Evolutionary conservation across 2,113 vertebrate species (phyloP), one percentile per base, ranked within the genome.

Genomic region (Opisthocomus hoazin): DNA sequence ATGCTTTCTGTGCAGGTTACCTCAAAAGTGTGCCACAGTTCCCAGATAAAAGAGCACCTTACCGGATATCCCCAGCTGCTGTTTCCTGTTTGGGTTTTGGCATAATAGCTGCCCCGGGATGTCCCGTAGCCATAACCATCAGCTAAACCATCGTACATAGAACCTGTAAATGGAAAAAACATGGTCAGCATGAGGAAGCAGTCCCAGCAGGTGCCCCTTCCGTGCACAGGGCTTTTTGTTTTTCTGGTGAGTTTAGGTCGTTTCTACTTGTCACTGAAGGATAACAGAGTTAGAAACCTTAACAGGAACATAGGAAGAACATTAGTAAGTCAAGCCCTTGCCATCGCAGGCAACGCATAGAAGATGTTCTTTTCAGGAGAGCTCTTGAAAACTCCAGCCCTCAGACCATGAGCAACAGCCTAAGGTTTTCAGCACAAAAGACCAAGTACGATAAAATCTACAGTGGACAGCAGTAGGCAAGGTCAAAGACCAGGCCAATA

Each of bases 1-100:
- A 11, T 71, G 88, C 77, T 45, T 71, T 68, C 57, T 36, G 50
- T 22, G 5, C 29, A 46, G 29, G 37, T 29, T 36, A 30, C 56
- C 83, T 64, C 82, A 74, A n/a, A 12, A 73, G 6, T 4, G 50
- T 18, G 24, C 34, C 78, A 51, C 66, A 66, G 9, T 10, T 79
- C 53, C 58, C 76, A 89, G 58, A 84, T 22, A 53, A 92, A 84
- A 39, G 27, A 16, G 39, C 8, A 14, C 24, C 97, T 98, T 98
- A 98, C 98, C 98, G 98, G 97, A 43, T 98, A 98, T 10, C 97
- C 98, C 98, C 98, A 98, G 7, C 2, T 97, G 93, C 97, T 97
- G 37, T 92, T 98, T 23, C 97, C 98, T 27, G 94, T 94, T 66
- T 98, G 98, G 83, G 97, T 95, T 97, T 98, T 98, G 93, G 97